Evolutionary conservation across 2,888 invertebrate genomes (phyloP), one percentile per base, ranked within the genome.

Genomic region (Mechanitis messenoides): DNA sequence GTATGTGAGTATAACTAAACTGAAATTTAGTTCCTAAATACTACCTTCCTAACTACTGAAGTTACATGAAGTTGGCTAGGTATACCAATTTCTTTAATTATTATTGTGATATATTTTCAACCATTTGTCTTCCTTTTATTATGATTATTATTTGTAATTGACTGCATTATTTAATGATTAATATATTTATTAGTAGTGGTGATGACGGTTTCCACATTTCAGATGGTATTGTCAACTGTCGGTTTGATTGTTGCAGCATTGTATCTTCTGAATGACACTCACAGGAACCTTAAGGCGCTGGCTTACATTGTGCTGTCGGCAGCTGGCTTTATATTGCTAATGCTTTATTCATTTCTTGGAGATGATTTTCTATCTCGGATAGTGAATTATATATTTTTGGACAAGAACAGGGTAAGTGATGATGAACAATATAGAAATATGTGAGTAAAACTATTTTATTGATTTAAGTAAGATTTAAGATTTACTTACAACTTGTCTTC

Each of bases 181-280:
- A 20, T 9, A 28, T 1, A 31, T 50, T 50, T 50, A 31, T 50
- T 50, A 50, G 55, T 64, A 65, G 20, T 68, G 59, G 66, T 58
- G 58, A 63, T 65, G 65, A 62, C 45, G 54, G 12, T 75, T 74
- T 62, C 61, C 66, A 74, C 64, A 75, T 87, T 87, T 81, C 85
- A 88, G 88, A 81, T 79, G 69, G 71, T 80, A 68, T 80, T 86
- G 70, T 75, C 80, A 73, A 77, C 85, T 66, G 84, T 84, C 71
- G 83, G 76, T 72, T 75, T 86, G 65, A 81, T 87, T 76, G 79
- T 85, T 75, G 77, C 80, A 79, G 81, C 76, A n/a, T 65, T 88
- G 62, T 74, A 62, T 66, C 1, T 69, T 60, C 66, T 85, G 70
- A 71, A 69, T 3, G 74, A 76, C 2, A 63, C 72, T 20, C 67